phyloP scores from a whole-genome alignment of 2,888 invertebrate species.

The Limulus polyphemus region DNA sequence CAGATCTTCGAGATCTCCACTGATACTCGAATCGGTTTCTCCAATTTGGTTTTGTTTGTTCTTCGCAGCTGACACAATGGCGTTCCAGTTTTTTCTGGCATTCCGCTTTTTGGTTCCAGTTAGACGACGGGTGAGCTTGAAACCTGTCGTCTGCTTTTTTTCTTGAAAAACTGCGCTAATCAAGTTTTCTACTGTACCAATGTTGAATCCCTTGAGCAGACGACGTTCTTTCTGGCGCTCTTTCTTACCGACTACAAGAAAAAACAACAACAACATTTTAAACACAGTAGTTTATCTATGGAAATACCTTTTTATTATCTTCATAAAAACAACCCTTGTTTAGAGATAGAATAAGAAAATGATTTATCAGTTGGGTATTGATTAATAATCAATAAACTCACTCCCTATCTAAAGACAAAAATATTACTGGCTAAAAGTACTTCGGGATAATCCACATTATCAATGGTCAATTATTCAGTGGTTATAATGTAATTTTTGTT shows the following conservation, averaged over 20 bases:
- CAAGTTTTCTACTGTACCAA: conserved; percentile 55
- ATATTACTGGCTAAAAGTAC: too few species aligned
- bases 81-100: conserved; percentile 19
- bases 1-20: not conserved
- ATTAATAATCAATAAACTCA: too few species aligned
- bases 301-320: too few species aligned
- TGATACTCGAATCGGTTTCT: not conserved
- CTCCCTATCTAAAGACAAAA: too few species aligned
- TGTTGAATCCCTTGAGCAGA: conserved; percentile 75
- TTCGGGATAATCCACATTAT: too few species aligned
- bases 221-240: conserved; percentile 77
- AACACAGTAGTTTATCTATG: too few species aligned
- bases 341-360: too few species aligned
- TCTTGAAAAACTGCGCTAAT: conserved; percentile 40
- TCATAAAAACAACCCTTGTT: too few species aligned
- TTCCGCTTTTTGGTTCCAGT: conserved; percentile 11
- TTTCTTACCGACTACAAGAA: conserved; percentile 56
- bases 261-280: conserved; percentile 8
- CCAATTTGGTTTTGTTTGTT: conserved; percentile 20
- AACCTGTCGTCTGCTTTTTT: conserved; percentile 1
- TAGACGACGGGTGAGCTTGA: conserved; percentile 13
- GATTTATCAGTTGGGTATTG: too few species aligned
- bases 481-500: too few species aligned
- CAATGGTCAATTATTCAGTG: too few species aligned
- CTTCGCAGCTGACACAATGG: conserved; percentile 15